These are phyloP conservation scores for Ptychoptera contaminata DNA, from an alignment of 2,888 invertebrate species.

Conservation along the genomic window DNA sequence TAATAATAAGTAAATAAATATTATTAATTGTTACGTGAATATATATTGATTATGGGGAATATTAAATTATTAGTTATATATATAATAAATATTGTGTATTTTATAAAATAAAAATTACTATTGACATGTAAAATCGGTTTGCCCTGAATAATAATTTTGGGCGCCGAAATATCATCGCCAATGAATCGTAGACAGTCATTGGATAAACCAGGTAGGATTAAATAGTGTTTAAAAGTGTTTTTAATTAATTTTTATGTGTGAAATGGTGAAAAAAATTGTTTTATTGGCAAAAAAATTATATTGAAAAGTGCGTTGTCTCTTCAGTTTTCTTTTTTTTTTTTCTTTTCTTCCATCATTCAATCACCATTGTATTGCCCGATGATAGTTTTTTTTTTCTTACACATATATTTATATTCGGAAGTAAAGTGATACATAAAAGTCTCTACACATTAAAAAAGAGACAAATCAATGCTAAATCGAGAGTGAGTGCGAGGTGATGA, in stretches of 20 bases:
- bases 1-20: constrained; percentile 7
- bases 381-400: not conserved
- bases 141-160: constrained; percentile 9
- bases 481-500: no score
- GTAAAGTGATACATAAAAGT: no score
- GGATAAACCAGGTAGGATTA: constrained; percentile 22
- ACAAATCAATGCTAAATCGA: no score
- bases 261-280: not conserved
- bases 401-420: no score
- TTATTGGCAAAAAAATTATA: not conserved
- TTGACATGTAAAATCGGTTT: constrained; percentile 6
- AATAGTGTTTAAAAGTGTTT: not conserved
- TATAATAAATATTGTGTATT: no score
- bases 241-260: not conserved
- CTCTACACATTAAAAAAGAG: no score
- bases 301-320: constrained; percentile 3
- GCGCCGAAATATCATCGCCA: constrained; percentile 17
- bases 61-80: no score
- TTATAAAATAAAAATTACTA: no score
- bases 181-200: constrained; percentile 26
- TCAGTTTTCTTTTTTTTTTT: not conserved
- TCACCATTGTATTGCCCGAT: not conserved
- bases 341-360: not conserved
- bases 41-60: no score
- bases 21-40: not conserved